phyloP scores from a whole-genome alignment of 2,888 invertebrate genomes.

The Spodoptera littoralis region DNA sequence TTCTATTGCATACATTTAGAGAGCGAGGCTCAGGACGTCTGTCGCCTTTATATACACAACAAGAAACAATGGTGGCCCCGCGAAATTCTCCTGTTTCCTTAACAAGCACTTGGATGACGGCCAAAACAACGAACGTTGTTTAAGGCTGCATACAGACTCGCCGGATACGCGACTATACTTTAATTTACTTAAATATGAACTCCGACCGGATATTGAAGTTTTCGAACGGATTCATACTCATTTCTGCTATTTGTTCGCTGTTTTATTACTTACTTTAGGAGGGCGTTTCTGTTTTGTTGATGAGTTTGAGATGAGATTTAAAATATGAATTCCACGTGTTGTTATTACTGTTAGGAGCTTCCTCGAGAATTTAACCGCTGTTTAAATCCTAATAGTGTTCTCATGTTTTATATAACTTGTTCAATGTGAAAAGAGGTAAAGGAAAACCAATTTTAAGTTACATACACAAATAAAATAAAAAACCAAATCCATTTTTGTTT shows the following conservation, averaged over 20 bases:
- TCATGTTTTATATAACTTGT: background rate
- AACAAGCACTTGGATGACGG: conserved; percentile 84
- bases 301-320: conserved; percentile 17
- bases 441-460: no score
- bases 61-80: conserved; percentile 77
- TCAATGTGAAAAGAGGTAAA: no score
- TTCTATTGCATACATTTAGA: conserved; percentile 59
- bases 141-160: conserved; percentile 64
- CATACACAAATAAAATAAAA: no score
- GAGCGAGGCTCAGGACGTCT: conserved; percentile 58
- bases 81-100: conserved; percentile 81
- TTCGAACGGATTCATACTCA: conserved; percentile 40
- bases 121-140: conserved; percentile 80
- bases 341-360: conserved; percentile 1
- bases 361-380: background rate
- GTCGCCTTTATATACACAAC: conserved; percentile 70
- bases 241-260: conserved; percentile 36
- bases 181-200: conserved; percentile 53
- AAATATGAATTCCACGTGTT: background rate
- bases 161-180: conserved; percentile 43
- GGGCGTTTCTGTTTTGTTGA: conserved; percentile 8
- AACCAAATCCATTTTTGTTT: no score
- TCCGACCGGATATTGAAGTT: conserved; percentile 55
- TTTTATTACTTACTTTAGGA: conserved; percentile 22
- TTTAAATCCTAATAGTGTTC: background rate